A percentile compares a stretch with the other conserved stretches of the same genome.
phyloP scores from a whole-genome alignment of 2,797 vertebrate species.

The Gobionotothen gibberifrons region DNA sequence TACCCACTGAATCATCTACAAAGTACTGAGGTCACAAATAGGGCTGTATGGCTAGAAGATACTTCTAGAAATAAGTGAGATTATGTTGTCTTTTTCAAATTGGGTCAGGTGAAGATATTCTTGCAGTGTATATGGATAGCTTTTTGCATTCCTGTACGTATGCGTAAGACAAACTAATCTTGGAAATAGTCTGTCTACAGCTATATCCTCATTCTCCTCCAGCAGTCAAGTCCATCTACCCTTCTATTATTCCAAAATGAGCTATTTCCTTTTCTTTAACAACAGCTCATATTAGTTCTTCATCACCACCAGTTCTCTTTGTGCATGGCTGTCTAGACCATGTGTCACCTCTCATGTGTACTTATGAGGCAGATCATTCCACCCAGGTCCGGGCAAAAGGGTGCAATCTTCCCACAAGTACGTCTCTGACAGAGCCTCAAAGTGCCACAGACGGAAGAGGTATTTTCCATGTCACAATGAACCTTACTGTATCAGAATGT shows the following conservation, averaged over 20 bases:
- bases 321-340: conserved; percentile 27
- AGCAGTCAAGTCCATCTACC: conserved; percentile 23
- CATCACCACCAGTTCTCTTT: conserved; percentile 33
- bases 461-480: conserved; percentile 74
- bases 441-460: conserved; percentile 46
- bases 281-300: conserved; percentile 44
- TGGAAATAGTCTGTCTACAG: not conserved
- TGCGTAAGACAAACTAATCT: conserved; percentile 11
- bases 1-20: not conserved
- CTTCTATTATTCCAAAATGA: conserved; percentile 27
- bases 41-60: not conserved
- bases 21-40: not conserved
- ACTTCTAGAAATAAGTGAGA: not conserved
- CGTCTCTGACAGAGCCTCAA: conserved; percentile 22
- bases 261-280: conserved; percentile 46
- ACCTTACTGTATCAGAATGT: conserved; percentile 73
- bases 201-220: not conserved
- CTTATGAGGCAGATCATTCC: conserved; percentile 63
- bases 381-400: conserved; percentile 33
- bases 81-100: not conserved
- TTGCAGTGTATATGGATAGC: not conserved
- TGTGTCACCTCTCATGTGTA: conserved; percentile 47
- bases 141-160: not conserved
- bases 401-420: conserved; percentile 40
- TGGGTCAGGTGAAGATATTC: not conserved